These are phyloP conservation scores for Mastigias papua DNA, from an alignment of 30 jellyfish, hydroid and myxozoan species.

Conservation along the genomic window DNA sequence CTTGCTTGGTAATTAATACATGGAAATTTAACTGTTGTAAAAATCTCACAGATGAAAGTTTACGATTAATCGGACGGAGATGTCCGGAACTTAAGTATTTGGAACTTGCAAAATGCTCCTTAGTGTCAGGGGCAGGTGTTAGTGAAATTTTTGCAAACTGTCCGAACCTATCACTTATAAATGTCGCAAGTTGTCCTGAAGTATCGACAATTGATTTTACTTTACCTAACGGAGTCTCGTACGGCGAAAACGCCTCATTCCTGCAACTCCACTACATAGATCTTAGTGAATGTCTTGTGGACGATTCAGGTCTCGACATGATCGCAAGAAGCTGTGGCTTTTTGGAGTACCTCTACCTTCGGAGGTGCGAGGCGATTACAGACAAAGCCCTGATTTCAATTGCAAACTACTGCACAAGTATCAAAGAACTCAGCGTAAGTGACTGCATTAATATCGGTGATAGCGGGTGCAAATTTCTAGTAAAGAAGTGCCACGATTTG, in stretches of 20 bases:
- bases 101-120: constrained; percentile 70
- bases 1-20: constrained; percentile 73
- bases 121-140: constrained; percentile 78
- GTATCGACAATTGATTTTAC: constrained; percentile 49
- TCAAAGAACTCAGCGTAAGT: constrained; percentile 83
- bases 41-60: constrained; percentile 75
- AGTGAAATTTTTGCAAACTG: constrained; percentile 78
- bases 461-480: constrained; percentile 68
- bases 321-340: constrained; percentile 75
- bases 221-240: constrained; percentile 46
- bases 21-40: constrained; percentile 56
- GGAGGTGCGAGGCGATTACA: constrained; percentile 83
- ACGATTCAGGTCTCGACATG: constrained; percentile 64
- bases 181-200: constrained; percentile 77
- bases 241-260: constrained; percentile 84
- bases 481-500: constrained; percentile 72
- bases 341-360: constrained; percentile 77
- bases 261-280: constrained; percentile 82
- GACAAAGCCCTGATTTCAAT: constrained; percentile 75
- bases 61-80: constrained; percentile 70
- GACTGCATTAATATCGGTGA: constrained; percentile 79
- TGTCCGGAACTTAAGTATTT: constrained; percentile 83
- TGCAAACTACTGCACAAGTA: constrained; percentile 74
- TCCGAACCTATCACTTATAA: constrained; percentile 76
- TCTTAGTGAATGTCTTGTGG: constrained; percentile 78